Percentiles rank a stretch among this genome's conserved stretches.
These are phyloP conservation scores for Cerastis rubricosa DNA, from an alignment of 2,888 invertebrate species.

Conservation along the genomic window DNA sequence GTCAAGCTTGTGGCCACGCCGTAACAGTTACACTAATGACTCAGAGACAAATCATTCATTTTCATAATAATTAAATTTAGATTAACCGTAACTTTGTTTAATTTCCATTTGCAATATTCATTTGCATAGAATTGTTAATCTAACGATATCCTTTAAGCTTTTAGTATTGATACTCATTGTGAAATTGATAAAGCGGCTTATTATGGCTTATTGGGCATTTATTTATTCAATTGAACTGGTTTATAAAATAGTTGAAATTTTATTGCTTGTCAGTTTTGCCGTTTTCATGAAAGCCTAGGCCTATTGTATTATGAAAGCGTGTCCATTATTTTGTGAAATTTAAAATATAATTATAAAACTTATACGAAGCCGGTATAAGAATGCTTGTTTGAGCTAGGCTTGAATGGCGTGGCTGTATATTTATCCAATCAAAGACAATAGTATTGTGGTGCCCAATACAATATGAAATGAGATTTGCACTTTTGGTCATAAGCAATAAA, in stretches of 20 bases:
- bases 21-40: conserved; percentile 60
- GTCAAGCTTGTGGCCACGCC: background rate
- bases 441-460: background rate
- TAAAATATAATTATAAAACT: too few species aligned
- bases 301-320: background rate
- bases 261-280: background rate
- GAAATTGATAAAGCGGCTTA: conserved; percentile 29
- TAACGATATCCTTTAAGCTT: conserved; percentile 12
- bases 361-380: too few species aligned
- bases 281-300: background rate
- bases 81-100: conserved; percentile 61
- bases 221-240: conserved; percentile 11
- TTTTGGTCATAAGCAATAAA: background rate
- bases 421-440: background rate
- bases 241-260: background rate
- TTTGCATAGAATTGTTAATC: conserved; percentile 33
- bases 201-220: background rate
- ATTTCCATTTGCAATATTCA: conserved; percentile 50
- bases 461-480: too few species aligned
- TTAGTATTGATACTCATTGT: conserved; percentile 27
- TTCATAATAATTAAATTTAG: conserved; percentile 64
- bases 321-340: background rate
- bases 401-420: background rate
- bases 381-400: too few species aligned
- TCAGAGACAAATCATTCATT: conserved; percentile 59